Evolutionary conservation across 2,113 vertebrate genomes (phyloP).

Genomic region (Sterrhoptilus dennistouni): DNA sequence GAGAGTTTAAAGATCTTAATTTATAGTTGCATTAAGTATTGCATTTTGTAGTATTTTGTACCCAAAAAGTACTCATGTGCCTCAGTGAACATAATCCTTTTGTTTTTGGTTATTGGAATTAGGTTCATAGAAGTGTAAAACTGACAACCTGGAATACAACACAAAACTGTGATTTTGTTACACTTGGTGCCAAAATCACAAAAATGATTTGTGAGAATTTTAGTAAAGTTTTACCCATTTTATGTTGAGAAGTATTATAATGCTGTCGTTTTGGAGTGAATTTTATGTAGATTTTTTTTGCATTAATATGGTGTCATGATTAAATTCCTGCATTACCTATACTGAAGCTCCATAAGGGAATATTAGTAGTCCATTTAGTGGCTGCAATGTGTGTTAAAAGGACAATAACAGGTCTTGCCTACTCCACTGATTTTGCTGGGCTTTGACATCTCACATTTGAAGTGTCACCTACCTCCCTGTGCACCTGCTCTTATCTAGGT

Average conservation of each 20-base stretch:
- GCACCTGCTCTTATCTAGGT: neutral
- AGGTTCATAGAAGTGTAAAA: neutral
- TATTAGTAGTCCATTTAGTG: neutral
- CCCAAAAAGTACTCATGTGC: neutral
- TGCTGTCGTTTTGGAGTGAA: rapidly evolving
- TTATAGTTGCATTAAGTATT: neutral
- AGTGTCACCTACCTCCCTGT: neutral
- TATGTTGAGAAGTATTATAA: neutral
- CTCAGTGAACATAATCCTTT: conserved; percentile 6
- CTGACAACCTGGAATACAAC: neutral
- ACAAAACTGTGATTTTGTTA: neutral
- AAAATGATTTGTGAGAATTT: neutral
- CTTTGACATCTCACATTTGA: neutral
- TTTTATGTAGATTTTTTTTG: neutral
- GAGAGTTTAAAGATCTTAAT: neutral
- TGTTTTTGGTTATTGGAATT: neutral
- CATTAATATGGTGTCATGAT: neutral
- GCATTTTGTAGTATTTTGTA: neutral
- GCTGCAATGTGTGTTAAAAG: neutral
- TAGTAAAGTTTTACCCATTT: neutral
- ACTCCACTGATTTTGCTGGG: neutral
- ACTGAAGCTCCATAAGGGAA: neutral
- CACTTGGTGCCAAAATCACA: neutral
- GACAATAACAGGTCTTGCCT: neutral
- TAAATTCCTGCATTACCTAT: neutral